Conservation (phyloP, 1,140 invertebrate species). For the Zaprionus camerounensis region DNA sequence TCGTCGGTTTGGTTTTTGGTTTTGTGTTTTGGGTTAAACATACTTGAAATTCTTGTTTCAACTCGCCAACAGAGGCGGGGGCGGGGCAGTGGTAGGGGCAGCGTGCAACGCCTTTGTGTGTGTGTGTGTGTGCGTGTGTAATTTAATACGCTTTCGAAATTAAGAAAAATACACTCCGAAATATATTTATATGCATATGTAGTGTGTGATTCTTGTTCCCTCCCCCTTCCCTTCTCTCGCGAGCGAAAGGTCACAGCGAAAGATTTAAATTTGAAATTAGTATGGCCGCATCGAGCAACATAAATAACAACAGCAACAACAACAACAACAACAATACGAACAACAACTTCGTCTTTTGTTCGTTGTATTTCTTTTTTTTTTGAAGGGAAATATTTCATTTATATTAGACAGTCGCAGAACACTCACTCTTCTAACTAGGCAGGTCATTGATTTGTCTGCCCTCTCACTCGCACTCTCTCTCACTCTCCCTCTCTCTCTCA, state of each 20-base stretch:
- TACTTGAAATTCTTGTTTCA: slow-evolving; percentile 83
- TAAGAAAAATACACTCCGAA: slow-evolving; percentile 64
- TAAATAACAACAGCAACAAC: slow-evolving; percentile 54
- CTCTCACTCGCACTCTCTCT: slow-evolving; percentile 1
- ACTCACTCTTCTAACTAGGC: slow-evolving; percentile 36
- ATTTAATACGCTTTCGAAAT: slow-evolving; percentile 83
- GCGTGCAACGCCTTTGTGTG: slow-evolving; percentile 18
- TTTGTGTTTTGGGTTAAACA: slow-evolving; percentile 77
- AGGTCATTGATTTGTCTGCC: slow-evolving; percentile 63
- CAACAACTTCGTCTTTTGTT: slow-evolving; percentile 31
- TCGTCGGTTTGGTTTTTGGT: slow-evolving; percentile 26
- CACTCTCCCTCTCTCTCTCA: neutral
- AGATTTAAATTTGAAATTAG: slow-evolving; percentile 80
- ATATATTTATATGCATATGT: slow-evolving; percentile 28
- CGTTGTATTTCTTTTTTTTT: neutral
- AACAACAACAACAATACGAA: slow-evolving; percentile 24
- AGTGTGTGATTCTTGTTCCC: slow-evolving; percentile 23
- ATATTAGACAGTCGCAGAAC: slow-evolving; percentile 80
- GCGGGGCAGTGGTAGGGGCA: slow-evolving; percentile 26
- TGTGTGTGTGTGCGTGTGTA: slow-evolving; percentile 53
- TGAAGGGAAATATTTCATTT: slow-evolving; percentile 77
- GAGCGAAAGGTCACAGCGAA: slow-evolving; percentile 70
- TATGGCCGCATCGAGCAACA: slow-evolving; percentile 52
- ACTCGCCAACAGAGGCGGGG: slow-evolving; percentile 40
- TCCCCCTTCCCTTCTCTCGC: neutral